Evolutionary conservation across 2,888 invertebrate species (phyloP), one percentile per base, ranked within the genome.

Genomic region (Homarus gammarus): DNA sequence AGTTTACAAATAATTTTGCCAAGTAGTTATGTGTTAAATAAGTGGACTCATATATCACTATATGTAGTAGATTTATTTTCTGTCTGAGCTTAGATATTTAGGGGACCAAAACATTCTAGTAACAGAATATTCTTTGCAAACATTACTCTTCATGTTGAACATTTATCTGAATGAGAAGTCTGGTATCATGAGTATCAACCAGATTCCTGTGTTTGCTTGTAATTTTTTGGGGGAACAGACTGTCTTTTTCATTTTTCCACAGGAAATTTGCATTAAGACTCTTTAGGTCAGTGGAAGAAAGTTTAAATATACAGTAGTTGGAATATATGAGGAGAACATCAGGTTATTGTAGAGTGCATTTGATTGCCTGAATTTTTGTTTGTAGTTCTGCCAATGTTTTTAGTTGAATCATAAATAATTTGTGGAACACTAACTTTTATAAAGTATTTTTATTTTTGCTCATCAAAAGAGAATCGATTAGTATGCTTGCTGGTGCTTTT

Each of bases 241-340:
- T 27, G 84, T 72, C 88, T 89, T 89, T 77, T 89, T 78, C 88
- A 89, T 79, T 89, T 89, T 89, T 89, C 88, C 77, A 27, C 72
- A 3, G 77, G 88, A 89, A 89, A 89, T 84, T 64, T 89, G 88
- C 73, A 70, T 78, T 89, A 89, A 89, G 78, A 72, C 70, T 70
- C 36, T 38, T 70, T 18, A 70, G n/a, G n/a, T n/a, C n/a, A n/a
- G n/a, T n/a, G n/a, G 51, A 40, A 8, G 12, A 22, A 31, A 61
- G n/a, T 40, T 10, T 36, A 51, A 51, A 22, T 15, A 61, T 51
- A n/a, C n/a, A n/a, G n/a, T n/a, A 51, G 51, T 61, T 31, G 18
- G 79, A 10, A 15, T 70, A 22, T 18, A 15, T 36, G 10, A 36
- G 10, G 31, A 27, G 68, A 56, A 56, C 18, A 56, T 22, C 12